phyloP scores from a whole-genome alignment of 2,113 vertebrate genomes.

The Sapajus apella region DNA sequence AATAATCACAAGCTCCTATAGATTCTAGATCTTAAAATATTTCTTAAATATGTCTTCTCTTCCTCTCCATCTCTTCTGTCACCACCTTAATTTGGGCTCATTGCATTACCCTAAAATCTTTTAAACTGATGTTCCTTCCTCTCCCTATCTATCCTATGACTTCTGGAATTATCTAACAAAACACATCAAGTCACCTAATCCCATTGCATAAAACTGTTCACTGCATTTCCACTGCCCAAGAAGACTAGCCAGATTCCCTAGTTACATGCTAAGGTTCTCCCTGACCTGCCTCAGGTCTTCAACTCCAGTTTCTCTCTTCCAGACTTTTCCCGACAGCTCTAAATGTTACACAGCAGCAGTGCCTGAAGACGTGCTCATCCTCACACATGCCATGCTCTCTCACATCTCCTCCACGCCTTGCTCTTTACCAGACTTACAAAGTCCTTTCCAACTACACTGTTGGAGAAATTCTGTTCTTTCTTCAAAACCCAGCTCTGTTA shows the following conservation, averaged over 20 bases:
- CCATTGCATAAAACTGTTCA: not conserved
- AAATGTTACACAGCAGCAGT: not conserved
- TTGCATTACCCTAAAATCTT: not conserved
- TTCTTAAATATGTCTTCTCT: not conserved
- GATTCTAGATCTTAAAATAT: not conserved
- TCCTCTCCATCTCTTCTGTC: not conserved
- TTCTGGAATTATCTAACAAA: not conserved
- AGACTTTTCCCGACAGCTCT: not conserved
- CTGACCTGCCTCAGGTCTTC: not conserved
- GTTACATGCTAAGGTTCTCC: not conserved
- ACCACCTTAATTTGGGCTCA: not conserved
- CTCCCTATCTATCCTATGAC: not conserved
- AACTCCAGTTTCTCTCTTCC: not conserved
- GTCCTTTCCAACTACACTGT: not conserved
- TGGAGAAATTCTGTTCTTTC: not conserved
- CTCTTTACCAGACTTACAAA: not conserved
- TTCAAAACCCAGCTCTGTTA: not conserved
- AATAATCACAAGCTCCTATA: not conserved
- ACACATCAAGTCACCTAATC: not conserved
- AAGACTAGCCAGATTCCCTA: not conserved
- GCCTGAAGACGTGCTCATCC: accelerated
- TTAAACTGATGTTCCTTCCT: not conserved
- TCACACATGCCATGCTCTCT: accelerated
- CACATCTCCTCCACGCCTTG: not conserved
- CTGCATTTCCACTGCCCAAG: not conserved